Conservation (phyloP, 2,888 invertebrate species). For the Andrena praecox region DNA sequence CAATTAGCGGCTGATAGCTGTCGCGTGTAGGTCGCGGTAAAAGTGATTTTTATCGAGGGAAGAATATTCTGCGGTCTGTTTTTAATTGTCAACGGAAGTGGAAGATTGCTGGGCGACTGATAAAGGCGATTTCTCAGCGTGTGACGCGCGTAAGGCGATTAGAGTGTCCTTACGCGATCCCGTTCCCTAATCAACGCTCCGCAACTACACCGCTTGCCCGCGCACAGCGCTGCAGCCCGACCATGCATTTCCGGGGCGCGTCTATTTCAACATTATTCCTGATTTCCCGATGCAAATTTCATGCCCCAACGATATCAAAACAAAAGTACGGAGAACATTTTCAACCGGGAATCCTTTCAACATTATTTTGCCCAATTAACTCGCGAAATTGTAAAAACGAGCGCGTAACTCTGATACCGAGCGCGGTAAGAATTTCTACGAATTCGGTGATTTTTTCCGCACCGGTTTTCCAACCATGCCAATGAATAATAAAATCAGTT, state of each 20-base stretch:
- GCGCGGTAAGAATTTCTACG: constrained; percentile 33
- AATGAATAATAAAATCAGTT: constrained; percentile 16
- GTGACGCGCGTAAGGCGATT: constrained; percentile 18
- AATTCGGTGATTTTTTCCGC: not conserved
- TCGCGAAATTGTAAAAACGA: constrained; percentile 21
- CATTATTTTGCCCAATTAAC: constrained; percentile 1
- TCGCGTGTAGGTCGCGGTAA: not conserved
- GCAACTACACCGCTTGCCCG: not conserved
- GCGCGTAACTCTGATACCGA: constrained; percentile 13
- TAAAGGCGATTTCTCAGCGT: constrained; percentile 19
- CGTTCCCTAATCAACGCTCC: not conserved
- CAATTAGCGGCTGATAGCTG: not conserved
- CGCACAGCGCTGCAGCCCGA: not conserved
- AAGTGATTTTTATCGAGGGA: not conserved
- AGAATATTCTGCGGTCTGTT: constrained; percentile 12
- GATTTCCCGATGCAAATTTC: constrained; percentile 8
- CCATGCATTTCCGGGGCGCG: not conserved
- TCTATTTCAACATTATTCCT: not conserved
- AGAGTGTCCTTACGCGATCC: not conserved
- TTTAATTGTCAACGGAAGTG: constrained; percentile 26
- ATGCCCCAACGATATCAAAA: not conserved
- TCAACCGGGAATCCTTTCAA: constrained; percentile 37
- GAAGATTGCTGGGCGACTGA: not conserved
- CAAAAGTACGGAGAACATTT: constrained; percentile 1
- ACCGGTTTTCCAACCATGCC: not conserved